These are phyloP conservation scores for Tachystola acroxantha DNA, from an alignment of 2,888 invertebrate species.

Conservation along the genomic window DNA sequence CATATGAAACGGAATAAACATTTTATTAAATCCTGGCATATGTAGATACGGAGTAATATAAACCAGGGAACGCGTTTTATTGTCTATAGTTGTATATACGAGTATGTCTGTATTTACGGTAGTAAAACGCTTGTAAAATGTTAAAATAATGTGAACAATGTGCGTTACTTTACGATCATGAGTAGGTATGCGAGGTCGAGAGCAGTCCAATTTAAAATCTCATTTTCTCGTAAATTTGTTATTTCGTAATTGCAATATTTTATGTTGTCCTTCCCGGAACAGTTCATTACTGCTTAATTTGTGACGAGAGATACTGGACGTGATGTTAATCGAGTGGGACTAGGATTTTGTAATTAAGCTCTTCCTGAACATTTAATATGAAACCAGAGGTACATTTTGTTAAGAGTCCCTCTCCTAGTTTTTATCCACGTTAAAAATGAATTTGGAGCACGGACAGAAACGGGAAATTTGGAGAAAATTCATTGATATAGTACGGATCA, in stretches of 20 bases:
- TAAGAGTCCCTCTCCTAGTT: too few relatives aligned
- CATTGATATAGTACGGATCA: too few relatives aligned
- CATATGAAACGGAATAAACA: slow-evolving; percentile 18
- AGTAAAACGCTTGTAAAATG: slow-evolving; percentile 24
- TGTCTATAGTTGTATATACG: slow-evolving; percentile 14
- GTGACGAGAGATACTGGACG: not conserved
- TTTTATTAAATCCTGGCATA: slow-evolving; percentile 31
- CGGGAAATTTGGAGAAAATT: too few relatives aligned
- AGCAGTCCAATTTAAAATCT: slow-evolving; percentile 7
- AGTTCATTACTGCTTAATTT: slow-evolving; percentile 3
- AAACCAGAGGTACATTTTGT: not conserved
- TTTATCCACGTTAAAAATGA: too few relatives aligned
- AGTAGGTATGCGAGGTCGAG: not conserved
- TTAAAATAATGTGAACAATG: slow-evolving; percentile 31
- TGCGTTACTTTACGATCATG: slow-evolving; percentile 13
- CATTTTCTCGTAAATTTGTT: slow-evolving; percentile 7
- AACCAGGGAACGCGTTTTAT: slow-evolving; percentile 30
- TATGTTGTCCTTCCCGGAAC: slow-evolving; percentile 7
- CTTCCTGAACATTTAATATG: not conserved
- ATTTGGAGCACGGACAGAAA: too few relatives aligned
- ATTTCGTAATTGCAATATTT: slow-evolving; percentile 2
- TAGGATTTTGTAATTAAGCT: not conserved
- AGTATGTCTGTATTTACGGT: too few relatives aligned
- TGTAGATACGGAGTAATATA: slow-evolving; percentile 9
- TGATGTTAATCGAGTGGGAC: not conserved